These are phyloP conservation scores for Metopia argyrocephala DNA, from an alignment of 2,888 invertebrate genomes.

Conservation along the genomic window DNA sequence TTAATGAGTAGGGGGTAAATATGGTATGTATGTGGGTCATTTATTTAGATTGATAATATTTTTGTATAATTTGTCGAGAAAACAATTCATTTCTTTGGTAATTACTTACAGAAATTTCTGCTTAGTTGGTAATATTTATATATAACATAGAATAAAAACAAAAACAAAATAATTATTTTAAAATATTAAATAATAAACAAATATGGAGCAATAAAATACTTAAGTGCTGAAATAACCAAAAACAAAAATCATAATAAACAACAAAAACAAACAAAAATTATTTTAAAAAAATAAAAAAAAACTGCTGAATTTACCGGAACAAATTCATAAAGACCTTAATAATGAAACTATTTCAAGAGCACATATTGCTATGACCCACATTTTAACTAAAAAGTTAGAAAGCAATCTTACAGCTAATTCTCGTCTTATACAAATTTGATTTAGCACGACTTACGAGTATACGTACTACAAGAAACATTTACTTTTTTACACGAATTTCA, in stretches of 20 bases:
- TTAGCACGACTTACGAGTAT: too few relatives aligned
- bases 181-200: constrained; percentile 66
- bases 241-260: constrained; percentile 18
- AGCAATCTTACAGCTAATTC: too few relatives aligned
- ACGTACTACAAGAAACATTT: too few relatives aligned
- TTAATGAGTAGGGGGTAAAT: too few relatives aligned
- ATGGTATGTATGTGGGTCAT: too few relatives aligned
- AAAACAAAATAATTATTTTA: constrained; percentile 71
- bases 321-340: not conserved
- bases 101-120: constrained; percentile 70
- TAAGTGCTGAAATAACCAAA: constrained; percentile 39
- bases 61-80: too few relatives aligned
- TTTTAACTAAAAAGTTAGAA: too few relatives aligned
- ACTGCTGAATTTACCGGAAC: constrained; percentile 35
- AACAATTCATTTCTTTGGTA: too few relatives aligned
- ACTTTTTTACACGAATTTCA: too few relatives aligned
- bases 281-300: not conserved
- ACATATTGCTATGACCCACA: constrained; percentile 31
- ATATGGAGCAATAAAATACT: constrained; percentile 25
- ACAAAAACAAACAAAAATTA: constrained; percentile 3
- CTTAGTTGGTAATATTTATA: constrained; percentile 75
- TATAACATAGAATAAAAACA: constrained; percentile 75
- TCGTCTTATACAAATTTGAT: too few relatives aligned
- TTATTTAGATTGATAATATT: too few relatives aligned
- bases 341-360: constrained; percentile 46